phyloP scores from a whole-genome alignment of 2,113 vertebrate species.

The Eublepharis macularius region DNA sequence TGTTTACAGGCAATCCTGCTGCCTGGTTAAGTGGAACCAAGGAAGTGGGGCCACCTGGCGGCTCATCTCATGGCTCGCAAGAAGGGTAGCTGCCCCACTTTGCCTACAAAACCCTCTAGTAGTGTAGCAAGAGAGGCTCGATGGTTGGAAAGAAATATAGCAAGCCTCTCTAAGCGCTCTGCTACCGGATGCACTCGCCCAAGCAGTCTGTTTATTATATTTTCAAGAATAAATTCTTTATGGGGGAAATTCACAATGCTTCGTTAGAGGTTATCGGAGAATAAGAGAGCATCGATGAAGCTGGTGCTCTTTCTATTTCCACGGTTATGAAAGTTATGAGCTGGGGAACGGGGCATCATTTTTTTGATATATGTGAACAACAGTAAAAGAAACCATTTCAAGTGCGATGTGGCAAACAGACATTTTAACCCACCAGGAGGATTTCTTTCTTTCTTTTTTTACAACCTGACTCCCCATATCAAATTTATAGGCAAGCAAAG shows the following conservation, averaged over 20 bases:
- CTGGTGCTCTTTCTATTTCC: background rate
- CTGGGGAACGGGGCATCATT: background rate
- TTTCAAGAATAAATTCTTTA: background rate
- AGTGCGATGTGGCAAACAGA: background rate
- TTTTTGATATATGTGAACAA: background rate
- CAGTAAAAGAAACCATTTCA: background rate
- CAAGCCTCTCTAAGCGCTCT: no score
- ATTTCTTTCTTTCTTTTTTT: background rate
- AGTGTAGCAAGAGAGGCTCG: background rate
- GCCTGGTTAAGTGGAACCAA: no score
- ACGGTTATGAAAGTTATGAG: background rate
- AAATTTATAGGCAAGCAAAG: background rate
- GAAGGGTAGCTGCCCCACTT: background rate
- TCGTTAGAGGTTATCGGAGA: background rate
- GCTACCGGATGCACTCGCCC: rapidly evolving
- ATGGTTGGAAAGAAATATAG: background rate
- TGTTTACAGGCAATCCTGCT: background rate
- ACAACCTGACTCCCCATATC: background rate
- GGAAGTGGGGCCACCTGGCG: background rate
- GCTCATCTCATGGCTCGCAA: background rate
- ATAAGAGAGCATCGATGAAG: background rate
- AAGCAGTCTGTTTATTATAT: rapidly evolving
- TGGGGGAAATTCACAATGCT: background rate
- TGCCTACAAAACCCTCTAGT: background rate
- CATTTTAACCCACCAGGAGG: background rate